Conservation (phyloP, 2,113 vertebrate species). For the Pomatostomus ruficeps region DNA sequence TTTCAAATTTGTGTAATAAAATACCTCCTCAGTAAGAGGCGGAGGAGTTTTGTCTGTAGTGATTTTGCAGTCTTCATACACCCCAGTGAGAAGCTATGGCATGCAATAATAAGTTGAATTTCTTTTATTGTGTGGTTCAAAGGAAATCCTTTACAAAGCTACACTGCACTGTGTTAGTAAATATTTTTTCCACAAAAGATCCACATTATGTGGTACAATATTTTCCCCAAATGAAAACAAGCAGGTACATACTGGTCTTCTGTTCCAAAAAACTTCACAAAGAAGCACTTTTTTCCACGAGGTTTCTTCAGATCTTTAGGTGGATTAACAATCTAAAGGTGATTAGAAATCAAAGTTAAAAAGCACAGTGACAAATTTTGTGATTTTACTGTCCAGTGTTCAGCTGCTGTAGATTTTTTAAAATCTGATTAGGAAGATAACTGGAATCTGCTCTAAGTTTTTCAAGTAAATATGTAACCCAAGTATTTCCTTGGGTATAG, state of each 20-base stretch:
- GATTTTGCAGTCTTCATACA: not conserved
- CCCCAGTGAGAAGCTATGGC: not conserved
- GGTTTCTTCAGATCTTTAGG: conserved; percentile 99
- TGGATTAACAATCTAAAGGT: conserved; percentile 91
- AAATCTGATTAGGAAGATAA: not conserved
- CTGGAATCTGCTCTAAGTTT: not conserved
- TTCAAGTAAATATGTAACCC: not conserved
- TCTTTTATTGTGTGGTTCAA: not conserved
- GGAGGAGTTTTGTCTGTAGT: not conserved
- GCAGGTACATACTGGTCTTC: conserved; percentile 93
- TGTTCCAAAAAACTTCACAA: conserved; percentile 98
- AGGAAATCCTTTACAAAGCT: not conserved
- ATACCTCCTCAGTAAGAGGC: not conserved
- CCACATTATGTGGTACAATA: not conserved
- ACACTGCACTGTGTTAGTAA: not conserved
- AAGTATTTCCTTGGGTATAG: not conserved
- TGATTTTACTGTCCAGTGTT: not conserved
- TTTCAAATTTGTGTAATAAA: not conserved
- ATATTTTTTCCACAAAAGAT: not conserved
- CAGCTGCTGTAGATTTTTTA: not conserved
- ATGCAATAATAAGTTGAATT: not conserved
- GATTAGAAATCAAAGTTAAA: conserved; percentile 17
- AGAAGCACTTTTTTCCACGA: conserved; percentile 97
- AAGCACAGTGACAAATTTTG: not conserved
- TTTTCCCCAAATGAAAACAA: not conserved